Evolutionary conservation across 2,113 vertebrate species (phyloP).

Genomic region (Mastomys coucha): DNA sequence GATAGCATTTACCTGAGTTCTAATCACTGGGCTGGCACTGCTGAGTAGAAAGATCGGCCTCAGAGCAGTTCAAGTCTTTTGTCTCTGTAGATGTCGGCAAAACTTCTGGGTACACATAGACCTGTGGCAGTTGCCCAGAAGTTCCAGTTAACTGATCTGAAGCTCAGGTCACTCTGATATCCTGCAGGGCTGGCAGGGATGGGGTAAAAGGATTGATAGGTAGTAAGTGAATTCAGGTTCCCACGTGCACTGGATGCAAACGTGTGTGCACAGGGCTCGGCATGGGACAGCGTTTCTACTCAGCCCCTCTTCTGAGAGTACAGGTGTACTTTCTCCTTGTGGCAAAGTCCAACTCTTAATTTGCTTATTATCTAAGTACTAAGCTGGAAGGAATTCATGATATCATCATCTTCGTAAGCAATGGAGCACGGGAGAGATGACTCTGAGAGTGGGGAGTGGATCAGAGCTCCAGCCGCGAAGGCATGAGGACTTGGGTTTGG

Average conservation of each 20-base stretch:
- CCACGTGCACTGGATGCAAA: neutral
- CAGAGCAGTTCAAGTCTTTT: neutral
- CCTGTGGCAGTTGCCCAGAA: slow-evolving; percentile 17
- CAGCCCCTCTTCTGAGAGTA: slow-evolving; percentile 19
- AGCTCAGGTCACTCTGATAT: neutral
- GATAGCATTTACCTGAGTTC: neutral
- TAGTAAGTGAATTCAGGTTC: neutral
- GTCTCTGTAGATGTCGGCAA: slow-evolving; percentile 34
- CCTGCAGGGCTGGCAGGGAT: neutral
- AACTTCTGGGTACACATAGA: neutral
- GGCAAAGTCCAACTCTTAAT: slow-evolving; percentile 31
- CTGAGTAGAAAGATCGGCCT: neutral
- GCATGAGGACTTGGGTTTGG: neutral
- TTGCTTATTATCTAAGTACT: slow-evolving; percentile 37
- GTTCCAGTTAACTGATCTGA: neutral
- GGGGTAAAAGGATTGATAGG: neutral
- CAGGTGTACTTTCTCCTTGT: neutral
- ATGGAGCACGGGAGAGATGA: neutral
- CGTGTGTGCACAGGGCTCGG: neutral
- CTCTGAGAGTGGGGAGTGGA: neutral
- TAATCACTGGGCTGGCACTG: neutral
- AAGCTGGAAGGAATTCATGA: neutral
- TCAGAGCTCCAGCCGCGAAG: neutral
- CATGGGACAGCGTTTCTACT: neutral
- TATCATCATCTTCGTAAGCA: neutral